Percentiles rank a stretch among this genome's conserved stretches.
These are phyloP conservation scores for Sympetrum striolatum DNA, from an alignment of 2,888 invertebrate species.

Conservation along the genomic window DNA sequence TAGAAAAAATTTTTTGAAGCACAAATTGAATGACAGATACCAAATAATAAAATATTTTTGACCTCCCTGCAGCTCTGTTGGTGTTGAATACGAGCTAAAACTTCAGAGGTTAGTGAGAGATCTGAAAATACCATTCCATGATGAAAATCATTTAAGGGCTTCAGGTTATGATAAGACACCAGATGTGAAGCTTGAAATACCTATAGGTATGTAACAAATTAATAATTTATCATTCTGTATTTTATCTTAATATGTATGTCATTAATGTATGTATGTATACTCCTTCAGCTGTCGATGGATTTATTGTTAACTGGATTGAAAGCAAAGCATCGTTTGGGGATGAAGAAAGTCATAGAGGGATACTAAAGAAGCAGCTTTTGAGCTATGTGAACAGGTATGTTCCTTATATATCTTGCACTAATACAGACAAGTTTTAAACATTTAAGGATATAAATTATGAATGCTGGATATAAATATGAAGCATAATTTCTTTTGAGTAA, in stretches of 20 bases:
- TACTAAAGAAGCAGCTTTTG: constrained; percentile 82
- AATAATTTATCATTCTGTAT: not conserved
- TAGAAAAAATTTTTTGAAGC: not conserved
- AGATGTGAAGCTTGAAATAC: constrained; percentile 88
- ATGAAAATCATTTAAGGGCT: constrained; percentile 80
- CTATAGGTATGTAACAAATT: constrained; percentile 64
- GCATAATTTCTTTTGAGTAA: too few species aligned
- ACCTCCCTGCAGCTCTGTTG: constrained; percentile 69
- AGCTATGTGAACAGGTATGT: constrained; percentile 86
- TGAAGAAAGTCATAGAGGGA: constrained; percentile 77
- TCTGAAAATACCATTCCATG: constrained; percentile 69
- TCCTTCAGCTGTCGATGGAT: constrained; percentile 73
- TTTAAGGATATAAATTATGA: not conserved
- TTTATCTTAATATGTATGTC: not conserved
- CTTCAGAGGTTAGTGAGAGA: constrained; percentile 69
- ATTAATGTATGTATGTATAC: not conserved
- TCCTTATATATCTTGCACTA: not conserved
- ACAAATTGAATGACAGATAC: not conserved
- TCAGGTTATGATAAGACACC: constrained; percentile 95
- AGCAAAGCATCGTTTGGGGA: constrained; percentile 96
- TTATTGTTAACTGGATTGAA: constrained; percentile 93
- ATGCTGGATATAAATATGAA: not conserved
- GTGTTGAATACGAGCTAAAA: constrained; percentile 84
- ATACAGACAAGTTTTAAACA: not conserved
- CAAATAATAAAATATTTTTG: not conserved